These are phyloP conservation scores for Drosophila micromelanica DNA, from an alignment of 1,140 invertebrate species.

Conservation along the genomic window DNA sequence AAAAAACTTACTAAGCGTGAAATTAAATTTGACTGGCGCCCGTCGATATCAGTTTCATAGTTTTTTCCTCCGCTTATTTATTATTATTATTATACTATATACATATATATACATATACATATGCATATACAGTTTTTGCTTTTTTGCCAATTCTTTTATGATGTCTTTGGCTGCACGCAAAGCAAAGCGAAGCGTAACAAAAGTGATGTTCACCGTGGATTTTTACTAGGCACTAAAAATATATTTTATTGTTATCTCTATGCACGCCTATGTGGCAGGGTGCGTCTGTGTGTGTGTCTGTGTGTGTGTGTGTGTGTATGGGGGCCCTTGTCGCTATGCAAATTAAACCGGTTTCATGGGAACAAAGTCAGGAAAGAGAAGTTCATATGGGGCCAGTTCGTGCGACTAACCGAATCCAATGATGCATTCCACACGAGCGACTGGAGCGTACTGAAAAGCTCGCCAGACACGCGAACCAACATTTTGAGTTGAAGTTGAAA, in stretches of 20 bases:
- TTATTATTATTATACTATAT: slow-evolving; percentile 29
- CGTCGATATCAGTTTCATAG: slow-evolving; percentile 68
- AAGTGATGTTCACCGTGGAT: slow-evolving; percentile 70
- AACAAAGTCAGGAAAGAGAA: neutral
- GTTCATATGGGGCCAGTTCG: neutral
- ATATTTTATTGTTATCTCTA: slow-evolving; percentile 74
- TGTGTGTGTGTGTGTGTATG: neutral
- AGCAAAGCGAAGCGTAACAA: slow-evolving; percentile 65
- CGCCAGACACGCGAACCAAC: neutral
- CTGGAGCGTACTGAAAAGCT: slow-evolving; percentile 1
- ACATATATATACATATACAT: too few species aligned
- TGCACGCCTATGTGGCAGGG: slow-evolving; percentile 3
- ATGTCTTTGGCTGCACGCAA: slow-evolving; percentile 57
- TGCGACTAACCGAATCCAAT: neutral
- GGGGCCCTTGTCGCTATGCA: slow-evolving; percentile 24
- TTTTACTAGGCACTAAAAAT: slow-evolving; percentile 77
- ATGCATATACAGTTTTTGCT: slow-evolving; percentile 22
- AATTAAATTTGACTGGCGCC: slow-evolving; percentile 79
- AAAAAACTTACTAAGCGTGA: slow-evolving; percentile 71
- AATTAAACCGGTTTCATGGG: slow-evolving; percentile 38
- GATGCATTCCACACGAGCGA: neutral
- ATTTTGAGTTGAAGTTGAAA: slow-evolving; percentile 44
- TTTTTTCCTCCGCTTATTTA: slow-evolving; percentile 40
- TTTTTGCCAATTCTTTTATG: slow-evolving; percentile 46
- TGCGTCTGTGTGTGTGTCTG: slow-evolving; percentile 1